Conservation (phyloP, 2,113 vertebrate species). For the Catharus fuscescens region DNA sequence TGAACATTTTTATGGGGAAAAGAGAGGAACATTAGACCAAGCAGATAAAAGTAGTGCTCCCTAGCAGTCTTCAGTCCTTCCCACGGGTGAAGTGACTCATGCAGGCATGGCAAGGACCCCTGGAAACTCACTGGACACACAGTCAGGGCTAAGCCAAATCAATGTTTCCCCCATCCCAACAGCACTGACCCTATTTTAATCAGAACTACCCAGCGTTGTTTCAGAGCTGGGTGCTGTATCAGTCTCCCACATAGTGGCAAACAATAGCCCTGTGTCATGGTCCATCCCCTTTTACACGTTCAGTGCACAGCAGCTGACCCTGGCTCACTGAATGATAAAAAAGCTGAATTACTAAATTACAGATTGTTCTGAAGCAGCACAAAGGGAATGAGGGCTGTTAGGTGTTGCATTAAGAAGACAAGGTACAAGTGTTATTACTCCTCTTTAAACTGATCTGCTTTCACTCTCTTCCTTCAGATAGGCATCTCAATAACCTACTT, state of each 20-base stretch:
- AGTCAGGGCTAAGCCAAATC: not conserved
- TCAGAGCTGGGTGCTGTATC: not conserved
- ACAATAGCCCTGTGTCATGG: not conserved
- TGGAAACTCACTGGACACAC: not conserved
- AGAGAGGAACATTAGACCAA: not conserved
- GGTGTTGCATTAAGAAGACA: not conserved
- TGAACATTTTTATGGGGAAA: not conserved
- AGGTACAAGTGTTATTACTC: not conserved
- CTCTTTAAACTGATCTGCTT: not conserved
- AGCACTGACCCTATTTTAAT: not conserved
- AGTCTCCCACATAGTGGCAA: not conserved
- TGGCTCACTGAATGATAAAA: not conserved
- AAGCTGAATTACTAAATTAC: not conserved
- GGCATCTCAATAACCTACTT: not conserved
- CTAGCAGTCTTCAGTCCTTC: not conserved
- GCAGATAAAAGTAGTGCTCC: not conserved
- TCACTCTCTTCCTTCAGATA: not conserved
- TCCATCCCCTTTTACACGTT: not conserved
- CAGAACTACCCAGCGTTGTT: not conserved
- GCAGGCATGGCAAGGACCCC: not conserved
- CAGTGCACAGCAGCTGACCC: not conserved
- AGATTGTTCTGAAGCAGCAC: not conserved
- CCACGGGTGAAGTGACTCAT: rapidly evolving
- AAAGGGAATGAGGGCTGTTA: not conserved
- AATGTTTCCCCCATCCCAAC: not conserved